Percentiles rank a stretch among this genome's conserved stretches.
Evolutionary conservation across 2,888 invertebrate genomes (phyloP).

Genomic region (Agrotis exclamationis): DNA sequence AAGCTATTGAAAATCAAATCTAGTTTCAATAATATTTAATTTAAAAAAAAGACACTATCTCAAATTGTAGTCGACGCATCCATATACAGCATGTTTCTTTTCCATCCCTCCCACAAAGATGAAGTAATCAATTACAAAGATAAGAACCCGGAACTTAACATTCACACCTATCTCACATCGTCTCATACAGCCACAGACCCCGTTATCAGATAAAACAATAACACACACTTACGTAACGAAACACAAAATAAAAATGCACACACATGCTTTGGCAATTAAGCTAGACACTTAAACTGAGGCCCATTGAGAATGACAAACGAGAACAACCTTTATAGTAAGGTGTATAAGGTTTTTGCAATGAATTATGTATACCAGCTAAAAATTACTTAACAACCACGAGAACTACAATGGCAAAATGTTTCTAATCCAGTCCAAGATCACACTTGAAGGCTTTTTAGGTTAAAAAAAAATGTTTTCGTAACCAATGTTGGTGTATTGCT

Average conservation of each 20-base stretch:
- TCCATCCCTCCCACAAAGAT: not conserved
- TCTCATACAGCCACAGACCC: conserved; percentile 23
- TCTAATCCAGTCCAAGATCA: conserved; percentile 76
- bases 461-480: conserved; percentile 58
- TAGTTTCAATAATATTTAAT: not conserved
- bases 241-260: conserved; percentile 61
- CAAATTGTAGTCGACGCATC: not conserved
- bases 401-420: conserved; percentile 62
- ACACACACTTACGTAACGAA: conserved; percentile 53
- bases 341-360: conserved; percentile 49
- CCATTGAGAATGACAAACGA: conserved; percentile 34
- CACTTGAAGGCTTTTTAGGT: conserved; percentile 68
- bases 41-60: not conserved
- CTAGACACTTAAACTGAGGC: conserved; percentile 53
- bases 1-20: not conserved
- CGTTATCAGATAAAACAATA: conserved; percentile 49
- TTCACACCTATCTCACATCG: conserved; percentile 15
- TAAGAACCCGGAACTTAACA: conserved; percentile 49
- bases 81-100: conserved; percentile 7
- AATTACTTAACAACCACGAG: conserved; percentile 62
- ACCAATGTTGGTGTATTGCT: conserved; percentile 41
- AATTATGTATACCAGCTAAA: conserved; percentile 66
- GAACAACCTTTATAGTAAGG: conserved; percentile 43
- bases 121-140: conserved; percentile 5
- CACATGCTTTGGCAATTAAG: conserved; percentile 69